Evolutionary conservation across 2,888 invertebrate species (phyloP), one percentile per base, ranked within the genome.

Genomic region (Amiota mariae): DNA sequence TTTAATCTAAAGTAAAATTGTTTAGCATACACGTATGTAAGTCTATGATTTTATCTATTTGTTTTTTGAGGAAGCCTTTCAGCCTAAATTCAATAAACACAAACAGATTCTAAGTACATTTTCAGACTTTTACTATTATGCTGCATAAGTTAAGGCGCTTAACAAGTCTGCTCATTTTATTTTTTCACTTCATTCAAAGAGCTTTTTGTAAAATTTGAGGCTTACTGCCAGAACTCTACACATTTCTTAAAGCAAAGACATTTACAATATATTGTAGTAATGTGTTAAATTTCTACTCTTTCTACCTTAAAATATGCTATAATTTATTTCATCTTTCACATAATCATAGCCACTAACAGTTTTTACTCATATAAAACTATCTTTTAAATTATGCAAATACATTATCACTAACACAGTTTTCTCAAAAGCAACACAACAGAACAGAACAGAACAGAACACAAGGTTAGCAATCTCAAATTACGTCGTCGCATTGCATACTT

Each of bases 371-470:
- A 36, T 36, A 36, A 36, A 36, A 36, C 36, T 36, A 36, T 75
- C 80, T 76, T 78, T 78, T 81, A 81, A 81, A 81, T 81, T 81
- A 81, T 81, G 81, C 80, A 81, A 81, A 81, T 61, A 77, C 81
- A 48, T 49, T 12, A 15, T 11, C 67, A 8, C 18, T 10, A 2
- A 10, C 1, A 63, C 3, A 2, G 46, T 46, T 36, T 63, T n/a
- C 63, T 1, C 9, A 63, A 46, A 63, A 36, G 47, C 71, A 70
- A 61, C 68, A 68, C 67, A 46, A 49, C 18, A 57, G n/a, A n/a
- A n/a, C n/a, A n/a, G n/a, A n/a, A n/a, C 15, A 11, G 1, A 1
- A 11, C 13, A n/a, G n/a, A n/a, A 48, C 48, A 48, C 66, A 49
- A 13, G 24, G 48, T 48, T 18, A 66, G 6, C 36, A 36, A 36